Evolutionary conservation across 2,888 invertebrate species (phyloP), one percentile per base, ranked within the genome.

Genomic region (Cistogaster globosa): DNA sequence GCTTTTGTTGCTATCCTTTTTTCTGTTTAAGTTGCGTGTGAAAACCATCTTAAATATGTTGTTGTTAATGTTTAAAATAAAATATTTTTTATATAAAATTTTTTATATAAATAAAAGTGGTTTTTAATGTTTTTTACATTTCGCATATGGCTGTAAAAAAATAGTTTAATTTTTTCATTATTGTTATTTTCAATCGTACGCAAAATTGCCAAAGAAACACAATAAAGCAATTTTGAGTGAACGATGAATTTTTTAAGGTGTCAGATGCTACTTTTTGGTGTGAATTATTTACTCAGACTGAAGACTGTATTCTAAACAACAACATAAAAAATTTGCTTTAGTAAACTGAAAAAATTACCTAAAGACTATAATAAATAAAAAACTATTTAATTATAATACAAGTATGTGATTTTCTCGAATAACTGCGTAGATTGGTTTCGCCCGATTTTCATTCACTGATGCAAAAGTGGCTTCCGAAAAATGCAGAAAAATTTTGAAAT

Each of bases 11-110:
- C 18, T 48, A 9, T 53, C 4, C 4, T 82, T 72, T 48, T 72
- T 81, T 60, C 69, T 83, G 79, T 63, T 76, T 63, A 81, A 71
- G 77, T 87, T 87, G 84, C 86, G 87, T 87, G 87, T 87, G 87
- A 87, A 87, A 87, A 83, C 84, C 86, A 87, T 87, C 86, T 87
- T 86, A 85, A 86, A 85, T 86, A 87, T 87, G 85, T 78, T 85
- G 85, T 85, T 85, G 82, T 82, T 83, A 80, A 80, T 77, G 74
- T 83, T 86, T 76, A 68, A 58, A 77, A 81, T 69, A 77, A 79
- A 65, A 75, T 83, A 69, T 69, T 74, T 26, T 83, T 79, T 79
- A 75, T 82, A 85, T 75, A 82, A 79, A 82, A 78, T 82, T 85
- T 85, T 78, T 85, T 82, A 75, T 76, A 82, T 77, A 85, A 85